These are phyloP conservation scores for Rhabdophis nuchalis DNA, from an alignment of 2,797 vertebrate genomes.

Conservation along the genomic window DNA sequence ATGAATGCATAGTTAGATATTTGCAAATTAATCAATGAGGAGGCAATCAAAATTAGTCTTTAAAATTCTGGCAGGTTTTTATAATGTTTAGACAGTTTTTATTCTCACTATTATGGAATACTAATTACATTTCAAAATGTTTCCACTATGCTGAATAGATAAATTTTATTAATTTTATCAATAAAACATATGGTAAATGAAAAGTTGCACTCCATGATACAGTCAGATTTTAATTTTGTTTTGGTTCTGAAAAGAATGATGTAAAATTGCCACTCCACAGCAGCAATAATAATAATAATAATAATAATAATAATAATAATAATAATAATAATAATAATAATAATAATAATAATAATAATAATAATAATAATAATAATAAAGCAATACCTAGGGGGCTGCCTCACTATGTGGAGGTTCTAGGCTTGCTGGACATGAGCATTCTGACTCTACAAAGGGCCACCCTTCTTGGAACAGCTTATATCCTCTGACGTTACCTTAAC, in stretches of 20 bases:
- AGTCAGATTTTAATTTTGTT: background rate
- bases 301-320: too few relatives aligned
- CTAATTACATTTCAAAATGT: slow-evolving; percentile 24
- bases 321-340: too few relatives aligned
- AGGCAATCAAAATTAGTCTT: slow-evolving; percentile 28
- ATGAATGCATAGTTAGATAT: slow-evolving; percentile 13
- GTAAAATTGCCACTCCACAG: background rate
- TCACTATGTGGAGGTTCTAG: too few relatives aligned
- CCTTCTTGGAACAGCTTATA: too few relatives aligned
- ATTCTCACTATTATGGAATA: slow-evolving; percentile 15
- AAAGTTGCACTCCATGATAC: background rate
- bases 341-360: too few relatives aligned
- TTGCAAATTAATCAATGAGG: slow-evolving; percentile 11
- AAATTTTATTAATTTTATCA: slow-evolving; percentile 4
- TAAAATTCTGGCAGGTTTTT: slow-evolving; percentile 29
- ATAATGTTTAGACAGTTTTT: slow-evolving; percentile 24
- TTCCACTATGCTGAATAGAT: slow-evolving; percentile 33
- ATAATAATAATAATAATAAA: too few relatives aligned
- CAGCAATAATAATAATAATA: too few relatives aligned
- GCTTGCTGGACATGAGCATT: too few relatives aligned
- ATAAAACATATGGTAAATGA: slow-evolving; percentile 1
- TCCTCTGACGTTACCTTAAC: too few relatives aligned
- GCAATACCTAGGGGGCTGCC: too few relatives aligned
- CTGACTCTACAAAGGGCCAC: too few relatives aligned
- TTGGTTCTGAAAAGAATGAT: background rate